Percentiles rank a stretch among this genome's conserved stretches.
Evolutionary conservation across 2,113 vertebrate genomes (phyloP).

Genomic region (Antechinus stuartii): DNA sequence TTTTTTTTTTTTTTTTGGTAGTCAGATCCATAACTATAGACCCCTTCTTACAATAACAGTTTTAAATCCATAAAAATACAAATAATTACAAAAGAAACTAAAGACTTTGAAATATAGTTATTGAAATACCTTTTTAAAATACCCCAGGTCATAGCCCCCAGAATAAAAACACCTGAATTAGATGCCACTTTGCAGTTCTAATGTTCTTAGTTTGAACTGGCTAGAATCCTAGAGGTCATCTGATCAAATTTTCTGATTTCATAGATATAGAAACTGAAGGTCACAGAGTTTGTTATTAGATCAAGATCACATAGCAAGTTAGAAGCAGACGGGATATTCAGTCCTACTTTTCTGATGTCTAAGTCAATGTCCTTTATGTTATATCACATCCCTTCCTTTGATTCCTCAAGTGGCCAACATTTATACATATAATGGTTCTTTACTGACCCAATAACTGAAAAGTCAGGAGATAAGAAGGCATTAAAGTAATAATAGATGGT

Average conservation of each 20-base stretch:
- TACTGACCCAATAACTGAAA: neutral
- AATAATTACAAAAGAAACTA: neutral
- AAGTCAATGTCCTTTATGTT: neutral
- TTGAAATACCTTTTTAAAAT: neutral
- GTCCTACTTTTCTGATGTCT: neutral
- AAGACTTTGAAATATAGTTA: neutral
- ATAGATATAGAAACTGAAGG: neutral
- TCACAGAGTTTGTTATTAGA: neutral
- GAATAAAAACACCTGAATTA: neutral
- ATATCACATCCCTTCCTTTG: neutral
- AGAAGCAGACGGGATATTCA: neutral
- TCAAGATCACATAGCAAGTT: neutral
- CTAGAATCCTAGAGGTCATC: neutral
- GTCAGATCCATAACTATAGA: neutral
- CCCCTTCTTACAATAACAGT: neutral
- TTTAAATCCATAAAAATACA: neutral
- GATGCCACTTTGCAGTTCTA: neutral
- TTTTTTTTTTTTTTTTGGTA: neutral
- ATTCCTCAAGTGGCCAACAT: neutral
- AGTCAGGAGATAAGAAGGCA: neutral
- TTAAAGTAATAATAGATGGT: neutral
- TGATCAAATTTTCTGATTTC: neutral
- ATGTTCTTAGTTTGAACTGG: neutral
- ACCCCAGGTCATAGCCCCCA: neutral
- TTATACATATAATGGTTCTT: neutral